phyloP scores from a whole-genome alignment of 2,113 vertebrate species.

The Tupaia tana region DNA sequence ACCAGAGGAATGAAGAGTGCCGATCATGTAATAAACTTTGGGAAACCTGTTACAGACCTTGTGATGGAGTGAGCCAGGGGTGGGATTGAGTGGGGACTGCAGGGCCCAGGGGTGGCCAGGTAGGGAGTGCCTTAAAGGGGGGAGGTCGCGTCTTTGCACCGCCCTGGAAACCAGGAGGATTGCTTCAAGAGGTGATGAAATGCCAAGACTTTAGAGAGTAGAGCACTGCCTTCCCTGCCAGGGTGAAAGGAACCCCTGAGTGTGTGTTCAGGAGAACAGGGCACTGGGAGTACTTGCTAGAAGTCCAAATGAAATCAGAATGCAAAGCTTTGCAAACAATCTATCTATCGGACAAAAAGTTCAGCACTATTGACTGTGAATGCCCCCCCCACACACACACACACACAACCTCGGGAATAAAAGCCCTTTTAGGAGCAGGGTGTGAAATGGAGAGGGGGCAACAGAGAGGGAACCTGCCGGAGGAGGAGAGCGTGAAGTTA shows the following conservation, averaged over 20 bases:
- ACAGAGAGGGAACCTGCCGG: not conserved
- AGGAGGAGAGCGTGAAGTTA: not conserved
- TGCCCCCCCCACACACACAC: not conserved
- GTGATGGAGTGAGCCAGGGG: not conserved
- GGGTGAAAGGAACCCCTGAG: not conserved
- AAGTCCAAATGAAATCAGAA: not conserved
- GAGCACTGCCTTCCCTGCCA: not conserved
- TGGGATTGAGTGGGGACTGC: not conserved
- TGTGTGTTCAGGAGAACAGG: not conserved
- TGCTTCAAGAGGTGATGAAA: not conserved
- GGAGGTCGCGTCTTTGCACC: not conserved
- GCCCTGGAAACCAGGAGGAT: not conserved
- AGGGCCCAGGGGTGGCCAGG: not conserved
- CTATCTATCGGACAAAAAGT: slow-evolving; percentile 37
- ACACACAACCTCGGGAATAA: not conserved
- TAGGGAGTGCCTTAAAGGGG: not conserved
- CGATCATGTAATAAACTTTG: slow-evolving; percentile 9
- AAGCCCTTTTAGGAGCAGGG: not conserved
- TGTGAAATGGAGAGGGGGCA: not conserved
- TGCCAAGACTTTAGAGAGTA: not conserved
- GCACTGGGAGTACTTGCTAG: not conserved
- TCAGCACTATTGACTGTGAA: not conserved
- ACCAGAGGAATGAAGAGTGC: not conserved
- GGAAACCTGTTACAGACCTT: slow-evolving; percentile 52
- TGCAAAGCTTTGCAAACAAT: not conserved